Evolutionary conservation across 1,140 invertebrate genomes (phyloP), one percentile per base, ranked within the genome.

Genomic region (Samia ricini): DNA sequence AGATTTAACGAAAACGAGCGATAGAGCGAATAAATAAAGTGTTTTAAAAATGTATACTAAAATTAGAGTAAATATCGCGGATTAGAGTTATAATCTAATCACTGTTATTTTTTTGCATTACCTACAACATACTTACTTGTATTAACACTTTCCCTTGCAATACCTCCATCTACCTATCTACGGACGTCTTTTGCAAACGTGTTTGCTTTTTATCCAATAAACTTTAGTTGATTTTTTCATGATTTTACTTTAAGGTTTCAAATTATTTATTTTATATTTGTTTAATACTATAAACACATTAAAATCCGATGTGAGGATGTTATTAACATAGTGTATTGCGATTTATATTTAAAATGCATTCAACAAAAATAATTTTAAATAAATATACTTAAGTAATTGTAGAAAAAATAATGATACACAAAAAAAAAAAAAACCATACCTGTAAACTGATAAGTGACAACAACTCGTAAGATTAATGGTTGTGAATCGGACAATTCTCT

Each of bases 401-500:
- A 26, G 26, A 26, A 26, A 26, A 26, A 4, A 8, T 3, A 3
- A 26, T 4, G 8, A 26, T 26, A 26, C 19, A 19, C 8, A 64
- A 59, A 51, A 58, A 58, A 36, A 55, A 58, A 61, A 62, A 69
- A 59, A 52, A 60, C 36, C 29, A 26, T 12, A 42, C 18, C 10
- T 59, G 49, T 12, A 29, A 51, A 22, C 33, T 42, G 61, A 68
- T 68, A 58, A 69, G 62, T 62, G 59, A 49, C 36, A 42, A 8
- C 36, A 23, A 18, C 48, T 52, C 51, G 36, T 60, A 55, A 59
- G 67, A 69, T 65, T 62, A 59, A 69, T 69, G 18, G 54, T 15
- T 60, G 23, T 20, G 12, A 21, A 21, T 26, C 52, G 6, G 5
- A 56, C 21, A 42, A 33, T 55, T 15, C 24, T 1, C 22, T 23